Evolutionary conservation across 2,113 vertebrate genomes (phyloP), one percentile per base, ranked within the genome.

Genomic region (Campylorhamphus procurvoides): DNA sequence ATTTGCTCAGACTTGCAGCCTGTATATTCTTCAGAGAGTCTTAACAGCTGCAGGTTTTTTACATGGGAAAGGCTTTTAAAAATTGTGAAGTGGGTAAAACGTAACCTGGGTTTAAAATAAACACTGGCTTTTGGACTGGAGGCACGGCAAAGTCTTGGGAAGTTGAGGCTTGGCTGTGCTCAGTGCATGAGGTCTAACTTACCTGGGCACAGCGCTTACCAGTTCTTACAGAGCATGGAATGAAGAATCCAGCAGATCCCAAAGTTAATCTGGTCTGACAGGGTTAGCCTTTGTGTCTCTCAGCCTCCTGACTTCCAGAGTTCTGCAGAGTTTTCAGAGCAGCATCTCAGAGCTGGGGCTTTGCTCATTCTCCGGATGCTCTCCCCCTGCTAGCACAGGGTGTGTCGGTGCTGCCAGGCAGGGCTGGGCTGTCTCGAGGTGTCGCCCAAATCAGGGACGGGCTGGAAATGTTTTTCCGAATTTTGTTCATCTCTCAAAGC

Each of bases 1-100:
- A 66, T 83, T 86, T 93, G 39, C 60, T 73, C 47, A 37, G 89
- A 17, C 49, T 92, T 62, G 22, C 28, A 78, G 78, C 77, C 69
- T 62, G 1, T 47, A 3, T 75, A 16, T 68, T 93, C 74, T 91
- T 78, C 23, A 5, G 56, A 40, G 79, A 84, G 53, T 50, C 40
- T 47, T 63, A 66, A 37, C 76, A 90, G 82, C 94, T 94, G 89
- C 74, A 66, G 62, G 46, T 62, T 94, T 85, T 83, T 85, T 19
- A 75, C 50, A 53, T 47, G 69, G 55, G 73, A 78, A 83, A 84
- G n/a, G 27, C 58, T 92, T 89, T 85, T 19, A 16, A 71, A 73
- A 76, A 76, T 35, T 2, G 4, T 31, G n/a, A 63, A 62, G 62
- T 40, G 44, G n/a, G 20, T 85, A 62, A 83, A 76, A 22, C 14